phyloP scores from a whole-genome alignment of 2,113 vertebrate genomes.

The Hiodon tergisus region DNA sequence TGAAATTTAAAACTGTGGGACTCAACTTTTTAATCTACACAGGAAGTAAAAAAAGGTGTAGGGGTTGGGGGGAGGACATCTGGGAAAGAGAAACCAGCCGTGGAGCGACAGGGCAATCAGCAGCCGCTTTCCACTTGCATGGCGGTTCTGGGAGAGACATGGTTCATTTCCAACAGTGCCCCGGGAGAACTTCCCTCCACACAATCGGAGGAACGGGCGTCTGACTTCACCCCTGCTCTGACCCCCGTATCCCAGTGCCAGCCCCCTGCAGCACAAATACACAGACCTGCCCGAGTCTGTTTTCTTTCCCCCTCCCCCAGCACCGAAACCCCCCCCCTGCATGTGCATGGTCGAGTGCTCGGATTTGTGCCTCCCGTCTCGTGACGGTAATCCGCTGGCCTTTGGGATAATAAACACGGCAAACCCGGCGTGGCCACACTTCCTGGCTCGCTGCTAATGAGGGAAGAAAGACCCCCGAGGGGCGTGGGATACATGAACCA shows the following conservation, averaged over 20 bases:
- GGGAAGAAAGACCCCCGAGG: conserved; percentile 26
- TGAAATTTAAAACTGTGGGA: too few species aligned
- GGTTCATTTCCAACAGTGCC: neutral
- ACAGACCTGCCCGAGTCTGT: conserved; percentile 41
- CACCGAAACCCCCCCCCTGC: conserved; percentile 23
- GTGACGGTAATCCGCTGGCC: conserved; percentile 50
- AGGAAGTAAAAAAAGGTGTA: too few species aligned
- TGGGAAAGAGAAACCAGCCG: neutral
- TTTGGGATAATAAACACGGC: conserved; percentile 61
- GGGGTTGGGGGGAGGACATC: neutral
- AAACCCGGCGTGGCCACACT: conserved; percentile 40
- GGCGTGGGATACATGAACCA: conserved; percentile 24
- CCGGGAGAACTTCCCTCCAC: conserved; percentile 8
- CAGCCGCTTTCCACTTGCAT: neutral
- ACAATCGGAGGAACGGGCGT: conserved; percentile 35
- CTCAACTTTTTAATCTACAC: too few species aligned
- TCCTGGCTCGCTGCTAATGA: conserved; percentile 41
- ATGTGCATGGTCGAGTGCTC: conserved; percentile 34
- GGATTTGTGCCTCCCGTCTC: conserved; percentile 46
- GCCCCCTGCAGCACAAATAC: conserved; percentile 43
- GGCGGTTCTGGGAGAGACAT: neutral
- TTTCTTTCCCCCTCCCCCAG: conserved; percentile 40
- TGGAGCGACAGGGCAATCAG: neutral
- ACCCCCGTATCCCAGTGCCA: neutral
- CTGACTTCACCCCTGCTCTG: neutral